These are phyloP conservation scores for Trichonephila clavipes DNA, from an alignment of 1,140 invertebrate species.

Conservation along the genomic window DNA sequence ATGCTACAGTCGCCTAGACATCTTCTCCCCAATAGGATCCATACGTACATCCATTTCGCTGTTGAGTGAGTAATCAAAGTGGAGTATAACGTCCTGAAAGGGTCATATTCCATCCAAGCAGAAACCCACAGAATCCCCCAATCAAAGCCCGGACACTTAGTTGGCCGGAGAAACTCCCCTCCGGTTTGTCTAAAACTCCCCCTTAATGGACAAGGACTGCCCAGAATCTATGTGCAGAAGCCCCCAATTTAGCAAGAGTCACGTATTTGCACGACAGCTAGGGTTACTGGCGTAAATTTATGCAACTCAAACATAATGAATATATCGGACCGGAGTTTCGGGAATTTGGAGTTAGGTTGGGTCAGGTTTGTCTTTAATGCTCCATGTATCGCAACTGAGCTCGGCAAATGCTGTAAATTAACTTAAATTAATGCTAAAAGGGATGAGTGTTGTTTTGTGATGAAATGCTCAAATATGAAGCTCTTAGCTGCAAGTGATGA, in stretches of 20 bases:
- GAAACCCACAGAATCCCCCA: slow-evolving; percentile 24
- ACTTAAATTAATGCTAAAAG: slow-evolving; percentile 44
- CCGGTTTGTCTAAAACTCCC: slow-evolving; percentile 13
- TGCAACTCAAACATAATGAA: slow-evolving; percentile 59
- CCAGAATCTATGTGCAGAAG: neutral
- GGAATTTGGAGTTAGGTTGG: neutral
- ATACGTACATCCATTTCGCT: neutral
- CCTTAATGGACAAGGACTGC: slow-evolving; percentile 37
- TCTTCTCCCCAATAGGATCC: neutral
- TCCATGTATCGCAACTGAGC: slow-evolving; percentile 17
- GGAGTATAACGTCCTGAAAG: slow-evolving; percentile 42
- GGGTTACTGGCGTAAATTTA: slow-evolving; percentile 42
- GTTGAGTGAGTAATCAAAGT: slow-evolving; percentile 41
- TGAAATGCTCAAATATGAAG: neutral
- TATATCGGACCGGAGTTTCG: slow-evolving; percentile 27
- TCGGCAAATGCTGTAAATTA: slow-evolving; percentile 23
- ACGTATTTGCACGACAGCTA: slow-evolving; percentile 36
- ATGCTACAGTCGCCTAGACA: no score
- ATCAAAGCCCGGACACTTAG: slow-evolving; percentile 47
- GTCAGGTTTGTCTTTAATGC: slow-evolving; percentile 18
- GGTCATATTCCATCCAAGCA: slow-evolving; percentile 8
- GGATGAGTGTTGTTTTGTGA: slow-evolving; percentile 32
- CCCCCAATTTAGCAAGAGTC: slow-evolving; percentile 13
- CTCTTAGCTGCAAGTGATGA: neutral
- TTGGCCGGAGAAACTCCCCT: slow-evolving; percentile 23